These are phyloP conservation scores for Drosophila sucinea DNA, from an alignment of 1,140 invertebrate species.

Conservation along the genomic window DNA sequence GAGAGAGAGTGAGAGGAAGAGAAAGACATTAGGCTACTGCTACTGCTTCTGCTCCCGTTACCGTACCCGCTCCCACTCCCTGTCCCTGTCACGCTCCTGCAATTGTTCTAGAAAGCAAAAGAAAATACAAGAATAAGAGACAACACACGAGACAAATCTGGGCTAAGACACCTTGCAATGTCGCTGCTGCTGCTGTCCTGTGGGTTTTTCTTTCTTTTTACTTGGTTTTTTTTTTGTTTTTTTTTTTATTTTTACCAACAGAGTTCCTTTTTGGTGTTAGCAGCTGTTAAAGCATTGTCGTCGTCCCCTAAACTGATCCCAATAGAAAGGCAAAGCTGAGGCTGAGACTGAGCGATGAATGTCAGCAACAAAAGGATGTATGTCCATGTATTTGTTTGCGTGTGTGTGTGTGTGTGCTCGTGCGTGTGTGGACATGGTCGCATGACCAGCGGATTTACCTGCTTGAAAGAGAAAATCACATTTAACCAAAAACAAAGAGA, in stretches of 20 bases:
- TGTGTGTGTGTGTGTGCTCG: background rate
- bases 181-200: slow-evolving; percentile 39
- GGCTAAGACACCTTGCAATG: slow-evolving; percentile 76
- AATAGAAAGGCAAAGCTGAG: slow-evolving; percentile 28
- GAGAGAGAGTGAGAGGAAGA: slow-evolving; percentile 20
- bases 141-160: slow-evolving; percentile 79
- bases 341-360: slow-evolving; percentile 21
- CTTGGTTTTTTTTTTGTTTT: slow-evolving; percentile 27
- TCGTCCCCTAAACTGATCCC: slow-evolving; percentile 37
- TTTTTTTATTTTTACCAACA: slow-evolving; percentile 27
- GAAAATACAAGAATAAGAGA: slow-evolving; percentile 15
- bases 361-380: slow-evolving; percentile 22
- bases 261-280: slow-evolving; percentile 18
- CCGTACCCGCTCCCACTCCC: slow-evolving; percentile 19
- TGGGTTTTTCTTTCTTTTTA: slow-evolving; percentile 58
- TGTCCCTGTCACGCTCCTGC: background rate
- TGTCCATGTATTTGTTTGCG: background rate
- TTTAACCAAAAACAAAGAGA: slow-evolving; percentile 6
- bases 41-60: slow-evolving; percentile 25
- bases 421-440: background rate
- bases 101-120: slow-evolving; percentile 43
- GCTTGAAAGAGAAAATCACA: slow-evolving; percentile 36
- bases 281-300: slow-evolving; percentile 41
- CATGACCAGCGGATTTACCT: slow-evolving; percentile 52
- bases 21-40: slow-evolving; percentile 77